Evolutionary conservation across 2,888 invertebrate genomes (phyloP).

Genomic region (Hemithea aestivaria): DNA sequence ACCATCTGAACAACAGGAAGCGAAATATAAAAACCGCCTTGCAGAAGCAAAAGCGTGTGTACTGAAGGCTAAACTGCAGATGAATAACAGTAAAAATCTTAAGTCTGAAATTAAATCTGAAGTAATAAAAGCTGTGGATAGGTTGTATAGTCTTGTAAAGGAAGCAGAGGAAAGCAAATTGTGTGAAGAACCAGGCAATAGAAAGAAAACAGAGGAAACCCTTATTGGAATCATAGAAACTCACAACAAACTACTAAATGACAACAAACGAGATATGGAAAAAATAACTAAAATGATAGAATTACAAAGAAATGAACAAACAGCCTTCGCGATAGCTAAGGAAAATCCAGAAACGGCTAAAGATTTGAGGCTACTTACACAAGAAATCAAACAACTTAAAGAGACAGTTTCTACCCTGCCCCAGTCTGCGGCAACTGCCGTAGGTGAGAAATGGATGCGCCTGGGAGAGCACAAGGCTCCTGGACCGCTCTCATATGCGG

Average conservation of each 20-base stretch:
- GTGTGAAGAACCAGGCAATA: neutral
- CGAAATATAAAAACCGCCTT: neutral
- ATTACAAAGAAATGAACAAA: too few relatives aligned
- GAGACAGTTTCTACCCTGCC: too few relatives aligned
- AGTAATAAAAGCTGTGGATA: neutral
- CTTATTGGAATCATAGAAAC: neutral
- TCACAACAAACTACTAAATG: neutral
- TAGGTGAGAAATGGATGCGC: too few relatives aligned
- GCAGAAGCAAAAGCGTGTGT: neutral
- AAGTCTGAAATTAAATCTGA: neutral
- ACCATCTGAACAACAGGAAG: neutral
- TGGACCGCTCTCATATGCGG: too few relatives aligned
- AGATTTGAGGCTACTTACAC: too few relatives aligned
- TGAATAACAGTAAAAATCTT: neutral
- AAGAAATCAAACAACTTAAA: too few relatives aligned
- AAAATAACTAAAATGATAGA: neutral
- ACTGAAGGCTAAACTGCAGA: neutral
- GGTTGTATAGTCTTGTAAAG: neutral
- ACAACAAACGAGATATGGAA: neutral
- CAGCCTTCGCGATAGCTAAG: too few relatives aligned
- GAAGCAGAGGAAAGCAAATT: neutral
- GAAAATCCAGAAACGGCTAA: too few relatives aligned
- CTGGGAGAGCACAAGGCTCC: too few relatives aligned
- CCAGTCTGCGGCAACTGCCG: too few relatives aligned
- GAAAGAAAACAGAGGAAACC: neutral